A percentile compares a stretch with the other conserved stretches of the same genome.
Conservation (phyloP, 2,113 vertebrate species). For the Rynchops niger region DNA sequence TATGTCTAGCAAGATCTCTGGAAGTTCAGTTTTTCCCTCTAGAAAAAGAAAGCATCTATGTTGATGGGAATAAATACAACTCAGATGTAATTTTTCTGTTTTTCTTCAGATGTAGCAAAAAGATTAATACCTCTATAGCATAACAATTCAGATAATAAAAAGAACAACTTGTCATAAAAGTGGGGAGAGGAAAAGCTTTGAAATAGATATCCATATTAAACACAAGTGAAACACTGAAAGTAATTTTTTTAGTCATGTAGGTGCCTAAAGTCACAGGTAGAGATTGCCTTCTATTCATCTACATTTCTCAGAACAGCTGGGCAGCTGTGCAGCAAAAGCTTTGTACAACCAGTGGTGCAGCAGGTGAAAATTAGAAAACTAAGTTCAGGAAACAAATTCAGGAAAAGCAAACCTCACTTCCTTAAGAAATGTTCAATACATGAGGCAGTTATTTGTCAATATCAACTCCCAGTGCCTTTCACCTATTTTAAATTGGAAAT, state of each 20-base stretch:
- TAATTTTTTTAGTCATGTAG: neutral
- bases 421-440: neutral
- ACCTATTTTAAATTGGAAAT: neutral
- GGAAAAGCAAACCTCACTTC: neutral
- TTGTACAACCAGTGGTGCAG: neutral
- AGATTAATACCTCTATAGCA: neutral
- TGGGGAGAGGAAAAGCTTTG: neutral
- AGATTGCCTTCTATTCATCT: neutral
- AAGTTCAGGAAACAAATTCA: neutral
- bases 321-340: neutral
- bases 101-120: neutral
- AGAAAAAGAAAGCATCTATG: neutral
- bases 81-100: neutral
- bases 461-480: neutral
- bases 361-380: neutral
- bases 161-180: neutral
- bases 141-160: constrained; percentile 14
- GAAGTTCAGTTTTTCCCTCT: constrained; percentile 9
- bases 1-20: constrained; percentile 44
- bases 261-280: neutral
- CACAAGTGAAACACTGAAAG: neutral
- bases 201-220: neutral
- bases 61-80: neutral
- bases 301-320: neutral
- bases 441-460: neutral